Percentiles rank a stretch among this genome's conserved stretches.
Evolutionary conservation across 2,797 vertebrate species (phyloP).

Genomic region (Bovichtus diacanthus): DNA sequence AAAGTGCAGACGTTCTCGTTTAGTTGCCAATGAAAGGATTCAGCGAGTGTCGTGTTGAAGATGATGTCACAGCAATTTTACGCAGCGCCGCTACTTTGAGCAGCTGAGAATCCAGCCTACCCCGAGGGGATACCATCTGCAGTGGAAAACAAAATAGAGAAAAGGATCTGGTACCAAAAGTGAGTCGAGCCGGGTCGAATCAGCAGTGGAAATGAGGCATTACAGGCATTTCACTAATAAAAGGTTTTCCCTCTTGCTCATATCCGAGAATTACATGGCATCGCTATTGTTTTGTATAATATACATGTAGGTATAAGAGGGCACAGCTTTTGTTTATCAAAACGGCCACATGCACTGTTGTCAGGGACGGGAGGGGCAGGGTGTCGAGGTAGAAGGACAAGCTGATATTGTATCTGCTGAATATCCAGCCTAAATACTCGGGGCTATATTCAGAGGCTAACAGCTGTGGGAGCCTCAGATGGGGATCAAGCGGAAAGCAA

Average conservation of each 20-base stretch:
- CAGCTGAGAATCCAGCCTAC: too few relatives aligned
- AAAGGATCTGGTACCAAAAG: too few relatives aligned
- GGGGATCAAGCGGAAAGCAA: slow-evolving; percentile 33
- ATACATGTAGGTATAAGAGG: slow-evolving; percentile 1
- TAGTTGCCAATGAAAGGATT: too few relatives aligned
- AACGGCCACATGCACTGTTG: slow-evolving; percentile 45
- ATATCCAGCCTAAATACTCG: slow-evolving; percentile 68
- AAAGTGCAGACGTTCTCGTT: too few relatives aligned
- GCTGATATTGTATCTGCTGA: slow-evolving; percentile 65
- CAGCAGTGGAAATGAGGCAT: too few relatives aligned
- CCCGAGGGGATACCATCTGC: too few relatives aligned
- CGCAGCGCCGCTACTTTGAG: too few relatives aligned
- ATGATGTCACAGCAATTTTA: too few relatives aligned
- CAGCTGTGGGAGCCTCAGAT: slow-evolving; percentile 66
- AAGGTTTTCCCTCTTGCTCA: slow-evolving; percentile 2
- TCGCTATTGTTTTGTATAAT: background rate
- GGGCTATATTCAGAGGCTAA: slow-evolving; percentile 72
- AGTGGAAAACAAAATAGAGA: too few relatives aligned
- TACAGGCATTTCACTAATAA: background rate
- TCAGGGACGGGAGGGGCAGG: slow-evolving; percentile 34
- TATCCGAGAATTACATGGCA: slow-evolving; percentile 8
- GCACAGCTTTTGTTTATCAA: slow-evolving; percentile 59
- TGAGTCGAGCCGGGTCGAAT: too few relatives aligned
- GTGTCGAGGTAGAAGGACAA: slow-evolving; percentile 52
- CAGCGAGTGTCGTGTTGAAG: too few relatives aligned